phyloP scores from a whole-genome alignment of 2,888 invertebrate genomes.

The Phortica magna region DNA sequence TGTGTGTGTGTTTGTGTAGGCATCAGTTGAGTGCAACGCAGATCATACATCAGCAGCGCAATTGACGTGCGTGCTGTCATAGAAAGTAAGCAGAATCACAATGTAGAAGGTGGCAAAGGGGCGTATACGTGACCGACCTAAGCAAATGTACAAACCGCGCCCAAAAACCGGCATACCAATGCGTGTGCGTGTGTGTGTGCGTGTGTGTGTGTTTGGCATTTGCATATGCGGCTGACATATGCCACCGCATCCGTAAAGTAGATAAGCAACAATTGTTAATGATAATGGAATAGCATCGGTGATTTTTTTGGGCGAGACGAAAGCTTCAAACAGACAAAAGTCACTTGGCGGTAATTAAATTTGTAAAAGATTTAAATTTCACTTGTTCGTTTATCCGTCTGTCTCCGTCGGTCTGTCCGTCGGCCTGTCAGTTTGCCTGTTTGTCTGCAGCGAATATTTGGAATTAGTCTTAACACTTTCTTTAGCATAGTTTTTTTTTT shows the following conservation, averaged over 20 bases:
- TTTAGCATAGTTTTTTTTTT: constrained; percentile 43
- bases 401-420: background rate
- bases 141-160: background rate
- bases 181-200: background rate
- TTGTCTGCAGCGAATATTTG: constrained; percentile 56
- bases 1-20: too few species aligned
- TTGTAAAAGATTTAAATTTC: constrained; percentile 72
- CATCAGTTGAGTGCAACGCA: too few species aligned
- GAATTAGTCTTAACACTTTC: constrained; percentile 70
- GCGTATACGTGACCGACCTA: too few species aligned
- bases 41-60: too few species aligned
- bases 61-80: too few species aligned
- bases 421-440: background rate
- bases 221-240: background rate
- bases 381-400: constrained; percentile 45
- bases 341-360: constrained; percentile 69
- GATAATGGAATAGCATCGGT: constrained; percentile 14
- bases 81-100: too few species aligned
- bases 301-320: constrained; percentile 19
- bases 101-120: background rate
- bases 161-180: constrained; percentile 16
- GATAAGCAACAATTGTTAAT: constrained; percentile 23
- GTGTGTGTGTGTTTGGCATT: too few species aligned
- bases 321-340: constrained; percentile 65
- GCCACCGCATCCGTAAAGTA: constrained; percentile 20